Evolutionary conservation across 2,888 invertebrate species (phyloP), one percentile per base, ranked within the genome.

Genomic region (Trichogramma evanescens): DNA sequence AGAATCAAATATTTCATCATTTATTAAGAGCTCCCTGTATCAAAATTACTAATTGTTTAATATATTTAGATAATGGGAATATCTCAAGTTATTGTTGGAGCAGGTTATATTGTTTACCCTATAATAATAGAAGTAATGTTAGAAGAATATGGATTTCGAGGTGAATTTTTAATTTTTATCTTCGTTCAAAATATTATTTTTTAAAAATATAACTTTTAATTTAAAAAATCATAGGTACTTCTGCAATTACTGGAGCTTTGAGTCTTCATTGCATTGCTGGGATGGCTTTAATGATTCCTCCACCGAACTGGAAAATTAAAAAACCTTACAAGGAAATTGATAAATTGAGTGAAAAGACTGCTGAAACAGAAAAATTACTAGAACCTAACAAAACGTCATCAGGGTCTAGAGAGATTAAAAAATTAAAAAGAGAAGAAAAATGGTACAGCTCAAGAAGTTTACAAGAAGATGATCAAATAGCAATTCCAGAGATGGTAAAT

Each of bases 271-370:
- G 85, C 13, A 76, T 90, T 38, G 81, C 86, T 42, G 89, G 87
- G 1, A 87, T 88, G 84, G 69, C 85, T 50, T 79, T 87, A 48
- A 85, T 89, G 84, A 88, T 89, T 68, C 89, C 89, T 68, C 89
- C 89, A 1, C 86, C 88, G 0, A 84, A 88, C 71, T 86, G 88
- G 87, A 88, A 89, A 54, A 53, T 63, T 8, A 70, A 56, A 45
- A 53, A 53, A 42, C 58, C 39, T 49, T 63, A 63, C 59, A 64
- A 54, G 50, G 67, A 67, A 61, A 59, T 66, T 53, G 64, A 66
- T 53, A 67, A 67, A 51, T 69, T 68, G 41, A 67, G 63, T 59
- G 60, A 61, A 52, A 42, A 67, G 61, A 9, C 51, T 61, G 41
- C 68, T 44, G 59, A 71, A 65, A 61, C 68, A 64, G 66, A 70